Evolutionary conservation across 2,797 vertebrate species (phyloP).

Genomic region (Helostoma temminkii): DNA sequence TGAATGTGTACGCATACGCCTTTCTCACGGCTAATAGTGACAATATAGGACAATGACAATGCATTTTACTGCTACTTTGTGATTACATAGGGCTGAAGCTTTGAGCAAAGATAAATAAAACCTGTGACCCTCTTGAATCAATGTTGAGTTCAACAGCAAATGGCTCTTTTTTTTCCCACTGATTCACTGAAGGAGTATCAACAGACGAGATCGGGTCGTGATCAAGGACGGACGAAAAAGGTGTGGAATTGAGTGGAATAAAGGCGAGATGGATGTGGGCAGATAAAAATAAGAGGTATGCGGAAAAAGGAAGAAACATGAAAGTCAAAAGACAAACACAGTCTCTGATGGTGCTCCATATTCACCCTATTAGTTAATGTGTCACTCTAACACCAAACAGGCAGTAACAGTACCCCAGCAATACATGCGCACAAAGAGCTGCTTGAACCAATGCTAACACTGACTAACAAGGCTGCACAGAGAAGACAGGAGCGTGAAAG

Average conservation of each 20-base stretch:
- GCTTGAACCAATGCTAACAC: conserved; percentile 46
- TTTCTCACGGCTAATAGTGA: conserved; percentile 12
- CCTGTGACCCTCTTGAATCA: no score
- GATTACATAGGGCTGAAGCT: no score
- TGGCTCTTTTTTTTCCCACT: neutral
- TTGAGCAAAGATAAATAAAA: no score
- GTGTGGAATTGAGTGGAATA: conserved; percentile 9
- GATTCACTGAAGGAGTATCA: conserved; percentile 11
- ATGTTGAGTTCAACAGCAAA: conserved; percentile 31
- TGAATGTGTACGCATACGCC: conserved; percentile 11
- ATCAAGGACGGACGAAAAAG: conserved; percentile 26
- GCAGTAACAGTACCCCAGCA: conserved; percentile 39
- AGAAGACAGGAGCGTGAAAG: conserved; percentile 21
- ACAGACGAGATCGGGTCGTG: conserved; percentile 15
- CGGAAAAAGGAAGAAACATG: conserved; percentile 27
- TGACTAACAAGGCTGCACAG: conserved; percentile 49
- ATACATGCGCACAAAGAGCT: conserved; percentile 32
- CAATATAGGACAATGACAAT: conserved; percentile 23
- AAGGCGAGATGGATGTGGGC: neutral
- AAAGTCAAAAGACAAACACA: conserved; percentile 18
- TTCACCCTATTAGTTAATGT: conserved; percentile 72
- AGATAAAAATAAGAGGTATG: neutral
- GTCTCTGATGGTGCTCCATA: conserved; percentile 19
- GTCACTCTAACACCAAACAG: conserved; percentile 67
- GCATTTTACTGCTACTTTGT: conserved; percentile 21